A percentile compares a stretch with the other conserved stretches of the same genome.
phyloP scores from a whole-genome alignment of 2,888 invertebrate species.

The Entomobrya proxima region DNA sequence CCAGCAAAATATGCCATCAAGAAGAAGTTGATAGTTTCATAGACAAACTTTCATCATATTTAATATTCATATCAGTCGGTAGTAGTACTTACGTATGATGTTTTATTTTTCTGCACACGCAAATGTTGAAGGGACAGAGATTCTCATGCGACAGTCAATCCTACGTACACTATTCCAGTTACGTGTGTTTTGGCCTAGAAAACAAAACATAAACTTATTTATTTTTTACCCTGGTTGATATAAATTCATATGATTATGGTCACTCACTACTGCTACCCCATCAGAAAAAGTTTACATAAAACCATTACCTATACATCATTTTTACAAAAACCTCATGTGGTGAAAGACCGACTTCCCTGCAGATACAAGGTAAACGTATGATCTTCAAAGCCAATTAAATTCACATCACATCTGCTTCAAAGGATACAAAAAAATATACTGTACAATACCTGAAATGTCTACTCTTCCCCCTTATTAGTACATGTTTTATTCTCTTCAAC shows the following conservation, averaged over 20 bases:
- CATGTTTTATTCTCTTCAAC: background rate
- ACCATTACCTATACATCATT: constrained; percentile 1
- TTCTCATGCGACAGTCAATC: no score
- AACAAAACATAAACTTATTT: no score
- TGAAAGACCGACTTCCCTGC: constrained; percentile 20
- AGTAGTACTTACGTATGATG: no score
- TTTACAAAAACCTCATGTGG: constrained; percentile 21
- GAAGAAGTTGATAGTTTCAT: background rate
- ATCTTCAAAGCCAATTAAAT: constrained; percentile 44
- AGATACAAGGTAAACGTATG: background rate
- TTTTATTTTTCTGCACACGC: no score
- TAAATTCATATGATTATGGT: background rate
- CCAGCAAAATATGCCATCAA: no score
- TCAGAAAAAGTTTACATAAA: constrained; percentile 14
- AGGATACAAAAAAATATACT: background rate
- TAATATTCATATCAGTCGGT: constrained; percentile 11
- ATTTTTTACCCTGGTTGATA: background rate
- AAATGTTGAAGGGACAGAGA: no score
- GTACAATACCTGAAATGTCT: background rate
- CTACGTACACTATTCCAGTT: no score
- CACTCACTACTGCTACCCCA: background rate
- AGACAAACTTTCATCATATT: background rate
- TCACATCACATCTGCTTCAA: background rate
- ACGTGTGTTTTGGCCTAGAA: no score
- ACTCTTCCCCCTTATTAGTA: background rate